Evolutionary conservation across 2,888 invertebrate genomes (phyloP).

Genomic region (Julus scanicus): DNA sequence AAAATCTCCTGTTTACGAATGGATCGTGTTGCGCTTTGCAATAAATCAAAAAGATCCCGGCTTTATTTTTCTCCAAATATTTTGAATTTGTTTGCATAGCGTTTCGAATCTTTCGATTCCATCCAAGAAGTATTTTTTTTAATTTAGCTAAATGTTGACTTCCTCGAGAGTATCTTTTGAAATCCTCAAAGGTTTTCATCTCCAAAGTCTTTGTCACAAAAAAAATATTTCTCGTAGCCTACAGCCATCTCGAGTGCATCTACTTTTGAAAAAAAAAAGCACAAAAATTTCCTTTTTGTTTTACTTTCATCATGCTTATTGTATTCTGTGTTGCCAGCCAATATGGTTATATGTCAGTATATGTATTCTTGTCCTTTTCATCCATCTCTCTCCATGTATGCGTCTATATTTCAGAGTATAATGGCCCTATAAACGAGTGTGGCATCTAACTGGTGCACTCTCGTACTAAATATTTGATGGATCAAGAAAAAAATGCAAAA

Average conservation of each 20-base stretch:
- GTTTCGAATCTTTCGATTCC: neutral
- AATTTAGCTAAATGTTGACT: neutral
- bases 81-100: neutral
- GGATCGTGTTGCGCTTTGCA: neutral
- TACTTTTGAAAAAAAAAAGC: neutral
- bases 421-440: slow-evolving; percentile 24
- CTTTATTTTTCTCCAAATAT: neutral
- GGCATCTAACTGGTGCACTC: slow-evolving; percentile 21
- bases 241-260: neutral
- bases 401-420: neutral
- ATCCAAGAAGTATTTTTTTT: neutral
- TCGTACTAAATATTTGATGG: neutral
- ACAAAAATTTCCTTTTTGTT: neutral
- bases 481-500: slow-evolving; percentile 1
- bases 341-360: neutral
- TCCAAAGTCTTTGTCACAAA: neutral
- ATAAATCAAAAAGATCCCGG: neutral
- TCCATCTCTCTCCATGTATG: neutral
- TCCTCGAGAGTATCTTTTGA: neutral
- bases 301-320: slow-evolving; percentile 10
- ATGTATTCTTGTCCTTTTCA: neutral
- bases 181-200: neutral
- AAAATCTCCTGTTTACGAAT: neutral
- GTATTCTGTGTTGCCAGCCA: neutral
- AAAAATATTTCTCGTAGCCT: neutral